Conservation (phyloP, 2,888 invertebrate genomes). For the Thymelicus acteon region DNA sequence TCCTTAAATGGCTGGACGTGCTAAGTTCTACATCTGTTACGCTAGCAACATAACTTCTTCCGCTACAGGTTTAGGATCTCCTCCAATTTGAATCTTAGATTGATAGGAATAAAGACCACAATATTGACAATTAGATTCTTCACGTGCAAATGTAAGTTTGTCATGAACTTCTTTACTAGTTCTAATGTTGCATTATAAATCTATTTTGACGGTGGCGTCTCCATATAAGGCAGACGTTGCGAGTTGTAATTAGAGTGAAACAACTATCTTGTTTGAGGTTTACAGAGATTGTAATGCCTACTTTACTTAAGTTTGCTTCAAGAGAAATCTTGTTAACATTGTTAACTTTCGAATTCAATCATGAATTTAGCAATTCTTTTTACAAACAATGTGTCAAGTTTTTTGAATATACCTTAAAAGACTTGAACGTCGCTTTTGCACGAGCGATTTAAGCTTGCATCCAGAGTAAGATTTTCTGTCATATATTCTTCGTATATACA, state of each 20-base stretch:
- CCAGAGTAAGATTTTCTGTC: too few relatives aligned
- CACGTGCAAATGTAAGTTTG: not conserved
- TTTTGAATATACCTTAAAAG: too few relatives aligned
- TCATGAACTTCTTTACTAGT: conserved; percentile 41
- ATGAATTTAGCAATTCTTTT: not conserved
- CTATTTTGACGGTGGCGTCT: conserved; percentile 48
- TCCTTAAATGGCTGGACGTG: conserved; percentile 43
- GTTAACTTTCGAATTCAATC: not conserved
- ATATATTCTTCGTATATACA: too few relatives aligned
- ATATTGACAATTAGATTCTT: not conserved
- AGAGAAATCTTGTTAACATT: conserved; percentile 4
- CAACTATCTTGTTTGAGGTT: conserved; percentile 51
- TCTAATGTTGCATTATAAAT: conserved; percentile 47
- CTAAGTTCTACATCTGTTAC: conserved; percentile 54
- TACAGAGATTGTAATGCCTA: conserved; percentile 43
- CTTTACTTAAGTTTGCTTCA: not conserved
- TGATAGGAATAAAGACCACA: conserved; percentile 14
- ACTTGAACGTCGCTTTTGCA: too few relatives aligned
- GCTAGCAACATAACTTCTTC: conserved; percentile 37
- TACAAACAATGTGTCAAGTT: too few relatives aligned
- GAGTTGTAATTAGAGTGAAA: conserved; percentile 64
- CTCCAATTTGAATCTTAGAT: conserved; percentile 27
- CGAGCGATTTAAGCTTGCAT: too few relatives aligned
- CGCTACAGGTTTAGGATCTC: conserved; percentile 17
- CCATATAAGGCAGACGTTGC: conserved; percentile 58